Evolutionary conservation across 1,140 invertebrate species (phyloP), one percentile per base, ranked within the genome.

Genomic region (Wasmannia auropunctata): DNA sequence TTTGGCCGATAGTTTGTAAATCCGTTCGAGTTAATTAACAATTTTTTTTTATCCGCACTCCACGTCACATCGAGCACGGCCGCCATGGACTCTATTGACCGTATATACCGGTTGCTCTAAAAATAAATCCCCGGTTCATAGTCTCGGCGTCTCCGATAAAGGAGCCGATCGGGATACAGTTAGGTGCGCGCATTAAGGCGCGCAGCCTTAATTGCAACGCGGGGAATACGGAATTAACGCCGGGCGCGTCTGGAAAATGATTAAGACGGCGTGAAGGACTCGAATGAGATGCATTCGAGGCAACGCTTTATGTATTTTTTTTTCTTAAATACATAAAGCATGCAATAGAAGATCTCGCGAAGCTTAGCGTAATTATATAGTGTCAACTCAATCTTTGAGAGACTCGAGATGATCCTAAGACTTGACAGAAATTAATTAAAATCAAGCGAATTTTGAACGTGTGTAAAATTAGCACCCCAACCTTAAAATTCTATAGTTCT

Each of bases 111-210:
- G 83, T 37, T 58, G 31, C 72, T 86, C 87, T 89, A 89, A 89
- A 89, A 89, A 89, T 89, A 89, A 88, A n/a, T n/a, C 51, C 58
- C 60, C 51, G 84, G 84, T 88, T 89, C 88, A 88, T 76, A 81
- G 83, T 40, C 43, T 46, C 86, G 86, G 22, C 51, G 56, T 31
- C 43, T 14, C 43, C 51, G 65, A 85, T 63, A 62, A 75, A 74
- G 28, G 19, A 63, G 43, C 63, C 49, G 51, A 43, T 51, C 74
- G 69, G n/a, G 40, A 37, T 85, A 74, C 86, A 62, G 63, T 89
- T 87, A 75, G 74, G 31, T 72, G 37, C 58, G 56, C 43, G 60
- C 79, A 72, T 70, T 70, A 81, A 81, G n/a, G 54, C 54, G 67
- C 67, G 51, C 65, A 81, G 79, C 65, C 67, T 83, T 60, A 72